Percentiles rank a stretch among this genome's conserved stretches.
These are phyloP conservation scores for Schizaphis graminum DNA, from an alignment of 2,888 invertebrate species.

Conservation along the genomic window DNA sequence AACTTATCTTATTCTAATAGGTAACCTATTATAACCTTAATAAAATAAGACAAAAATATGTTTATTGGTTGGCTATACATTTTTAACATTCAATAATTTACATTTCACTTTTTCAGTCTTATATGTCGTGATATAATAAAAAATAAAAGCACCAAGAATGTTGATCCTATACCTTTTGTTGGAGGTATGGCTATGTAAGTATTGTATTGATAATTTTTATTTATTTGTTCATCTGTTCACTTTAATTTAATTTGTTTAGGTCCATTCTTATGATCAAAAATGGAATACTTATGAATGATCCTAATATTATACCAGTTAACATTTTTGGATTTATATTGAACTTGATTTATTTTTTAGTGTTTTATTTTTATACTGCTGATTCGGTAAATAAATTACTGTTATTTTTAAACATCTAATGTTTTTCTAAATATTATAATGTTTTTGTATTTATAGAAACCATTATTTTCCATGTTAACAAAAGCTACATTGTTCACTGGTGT, in stretches of 20 bases:
- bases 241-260: slow-evolving; percentile 73
- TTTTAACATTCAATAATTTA: background rate
- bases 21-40: background rate
- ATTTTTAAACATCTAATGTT: background rate
- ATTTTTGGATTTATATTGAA: slow-evolving; percentile 81
- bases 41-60: background rate
- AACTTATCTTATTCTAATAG: background rate
- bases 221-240: background rate
- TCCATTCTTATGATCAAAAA: slow-evolving; percentile 82
- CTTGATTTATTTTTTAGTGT: slow-evolving; percentile 78
- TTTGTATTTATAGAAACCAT: slow-evolving; percentile 68
- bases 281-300: slow-evolving; percentile 81
- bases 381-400: slow-evolving; percentile 70
- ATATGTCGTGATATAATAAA: slow-evolving; percentile 82
- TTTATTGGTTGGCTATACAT: background rate
- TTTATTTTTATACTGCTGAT: slow-evolving; percentile 76
- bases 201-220: slow-evolving; percentile 47
- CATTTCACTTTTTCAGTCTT: slow-evolving; percentile 72
- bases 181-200: slow-evolving; percentile 86
- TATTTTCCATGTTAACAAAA: slow-evolving; percentile 72
- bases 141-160: slow-evolving; percentile 77
- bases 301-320: slow-evolving; percentile 84
- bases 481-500: slow-evolving; percentile 75
- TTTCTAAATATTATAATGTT: background rate
- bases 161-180: slow-evolving; percentile 80